A percentile compares a stretch with the other conserved stretches of the same genome.
These are phyloP conservation scores for Lepus americanus DNA, from an alignment of 2,113 vertebrate genomes.

Conservation along the genomic window DNA sequence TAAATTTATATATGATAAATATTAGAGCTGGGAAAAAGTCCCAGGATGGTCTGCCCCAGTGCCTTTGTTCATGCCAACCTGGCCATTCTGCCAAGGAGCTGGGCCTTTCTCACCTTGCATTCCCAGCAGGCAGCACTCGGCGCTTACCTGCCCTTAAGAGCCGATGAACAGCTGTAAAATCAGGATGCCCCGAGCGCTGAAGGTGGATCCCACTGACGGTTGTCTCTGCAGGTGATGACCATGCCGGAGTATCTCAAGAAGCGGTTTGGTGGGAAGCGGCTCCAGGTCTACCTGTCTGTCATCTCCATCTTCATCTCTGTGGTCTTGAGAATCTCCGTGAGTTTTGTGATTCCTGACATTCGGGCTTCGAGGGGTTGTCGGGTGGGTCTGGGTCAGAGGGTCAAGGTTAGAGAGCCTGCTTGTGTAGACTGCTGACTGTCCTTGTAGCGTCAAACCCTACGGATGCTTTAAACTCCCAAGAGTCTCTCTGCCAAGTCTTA, in stretches of 20 bases:
- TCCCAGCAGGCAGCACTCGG: background rate
- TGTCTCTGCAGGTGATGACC: conserved; percentile 91
- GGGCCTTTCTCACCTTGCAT: background rate
- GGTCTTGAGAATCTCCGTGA: conserved; percentile 96
- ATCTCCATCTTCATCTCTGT: conserved; percentile 93
- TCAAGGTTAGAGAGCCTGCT: background rate
- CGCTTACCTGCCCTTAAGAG: background rate
- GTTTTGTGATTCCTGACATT: conserved; percentile 70
- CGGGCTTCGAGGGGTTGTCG: background rate
- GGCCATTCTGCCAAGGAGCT: background rate
- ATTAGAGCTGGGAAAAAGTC: background rate
- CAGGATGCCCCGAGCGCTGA: background rate
- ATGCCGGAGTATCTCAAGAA: conserved; percentile 98
- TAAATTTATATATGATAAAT: background rate
- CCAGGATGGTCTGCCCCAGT: background rate
- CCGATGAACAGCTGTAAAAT: no score
- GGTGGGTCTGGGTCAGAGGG: background rate
- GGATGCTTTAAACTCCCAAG: background rate
- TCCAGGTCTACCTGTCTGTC: conserved; percentile 94
- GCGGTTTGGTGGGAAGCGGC: conserved; percentile 94
- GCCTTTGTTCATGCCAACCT: background rate
- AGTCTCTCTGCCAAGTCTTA: background rate
- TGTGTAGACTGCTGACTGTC: background rate
- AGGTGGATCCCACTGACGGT: background rate
- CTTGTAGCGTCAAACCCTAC: no score